Conservation (phyloP, 2,797 vertebrate genomes). For the Schizopygopsis malacanthus region DNA sequence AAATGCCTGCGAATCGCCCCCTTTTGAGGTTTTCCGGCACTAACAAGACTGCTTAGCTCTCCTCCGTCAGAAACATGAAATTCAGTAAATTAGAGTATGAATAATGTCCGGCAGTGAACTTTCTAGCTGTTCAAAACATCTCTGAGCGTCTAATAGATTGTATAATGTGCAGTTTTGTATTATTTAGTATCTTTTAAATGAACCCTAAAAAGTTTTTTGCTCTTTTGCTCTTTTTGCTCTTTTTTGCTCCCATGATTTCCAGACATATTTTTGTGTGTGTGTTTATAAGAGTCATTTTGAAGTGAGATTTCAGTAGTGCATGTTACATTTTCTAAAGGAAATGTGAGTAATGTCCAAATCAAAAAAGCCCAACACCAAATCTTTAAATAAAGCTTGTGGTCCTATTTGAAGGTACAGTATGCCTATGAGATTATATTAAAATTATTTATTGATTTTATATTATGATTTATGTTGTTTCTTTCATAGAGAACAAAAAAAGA, state of each 20-base stretch:
- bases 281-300: neutral
- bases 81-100: conserved; percentile 19
- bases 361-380: neutral
- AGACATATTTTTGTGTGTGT: neutral
- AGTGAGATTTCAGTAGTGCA: neutral
- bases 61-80: conserved; percentile 12
- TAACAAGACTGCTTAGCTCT: conserved; percentile 6
- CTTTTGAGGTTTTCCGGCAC: conserved; percentile 12
- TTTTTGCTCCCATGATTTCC: neutral
- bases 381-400: neutral
- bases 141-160: neutral
- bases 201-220: neutral
- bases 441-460: neutral
- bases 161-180: conserved; percentile 13
- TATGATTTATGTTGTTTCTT: neutral
- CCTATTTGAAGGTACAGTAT: neutral
- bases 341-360: neutral
- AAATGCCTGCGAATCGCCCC: conserved; percentile 20
- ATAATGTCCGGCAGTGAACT: conserved; percentile 7
- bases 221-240: too few relatives aligned
- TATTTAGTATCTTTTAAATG: conserved; percentile 9
- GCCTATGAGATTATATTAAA: neutral
- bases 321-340: neutral
- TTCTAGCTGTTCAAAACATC: neutral
- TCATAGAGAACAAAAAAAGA: neutral